Evolutionary conservation across 2,113 vertebrate species (phyloP), one percentile per base, ranked within the genome.

Genomic region (Paradisaea rubra): DNA sequence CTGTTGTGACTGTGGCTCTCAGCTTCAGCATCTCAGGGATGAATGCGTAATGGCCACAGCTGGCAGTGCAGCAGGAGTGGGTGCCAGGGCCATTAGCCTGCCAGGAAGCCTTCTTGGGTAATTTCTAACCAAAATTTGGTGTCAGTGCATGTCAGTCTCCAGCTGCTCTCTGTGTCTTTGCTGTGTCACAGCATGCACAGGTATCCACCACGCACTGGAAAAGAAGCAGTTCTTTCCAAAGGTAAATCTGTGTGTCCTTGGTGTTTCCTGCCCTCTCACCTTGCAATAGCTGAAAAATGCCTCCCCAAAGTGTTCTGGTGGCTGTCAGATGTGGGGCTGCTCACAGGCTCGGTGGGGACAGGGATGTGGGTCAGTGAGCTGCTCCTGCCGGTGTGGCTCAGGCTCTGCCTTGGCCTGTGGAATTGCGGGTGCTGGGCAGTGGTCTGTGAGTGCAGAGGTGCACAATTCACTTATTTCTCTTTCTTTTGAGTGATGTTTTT

Each of bases 131-230:
- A 23, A 84, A 84, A 31, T 73, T 16, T 74, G 27, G 5, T 91
- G 35, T 17, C 35, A 16, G 28, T 24, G 30, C 14, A 0, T 30
- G 33, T 59, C 59, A n/a, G 37, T 22, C 59, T 53, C 50, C 59
- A 66, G 50, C 73, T 73, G 60, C 7, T 77, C 49, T 27, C 33
- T 0, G 0, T 37, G 35, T 24, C 50, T 44, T 25, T 42, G 37
- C 41, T 56, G 41, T 56, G 15, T 44, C 6, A 4, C 50, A 15
- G 35, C 12, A 4, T 2, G 23, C 7, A 1, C 42, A 11, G 54
- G 13, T 17, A 25, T 35, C 45, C 9, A 1, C 9, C 0, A 0
- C 6, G 4, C 18, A 3, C 3, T 1, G 1, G 47, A 41, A 30
- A 54, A 44, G 15, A 35, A 68, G 16, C 2, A 5, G 27, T 11